Percentiles rank a stretch among this genome's conserved stretches.
phyloP scores from a whole-genome alignment of 2,888 invertebrate species.

The Melipona beecheii region DNA sequence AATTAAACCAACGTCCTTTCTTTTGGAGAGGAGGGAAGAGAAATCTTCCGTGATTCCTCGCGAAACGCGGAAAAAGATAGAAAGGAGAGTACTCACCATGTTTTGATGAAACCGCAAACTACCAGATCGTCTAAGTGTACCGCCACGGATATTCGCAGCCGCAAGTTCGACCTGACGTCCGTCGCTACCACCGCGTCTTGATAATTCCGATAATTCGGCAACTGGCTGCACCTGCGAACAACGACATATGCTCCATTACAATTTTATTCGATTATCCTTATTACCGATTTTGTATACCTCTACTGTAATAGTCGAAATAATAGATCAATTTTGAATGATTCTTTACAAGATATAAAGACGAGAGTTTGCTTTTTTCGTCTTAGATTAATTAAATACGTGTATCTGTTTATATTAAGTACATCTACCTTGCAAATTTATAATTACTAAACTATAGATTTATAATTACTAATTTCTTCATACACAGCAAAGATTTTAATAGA shows the following conservation, averaged over 20 bases:
- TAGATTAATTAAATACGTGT: no score
- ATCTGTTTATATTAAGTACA: no score
- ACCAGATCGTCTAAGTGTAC: conserved; percentile 93
- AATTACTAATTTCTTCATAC: no score
- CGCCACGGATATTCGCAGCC: conserved; percentile 88
- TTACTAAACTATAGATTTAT: no score
- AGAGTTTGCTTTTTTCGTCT: no score
- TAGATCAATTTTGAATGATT: no score
- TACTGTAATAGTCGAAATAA: no score
- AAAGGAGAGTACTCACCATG: conserved; percentile 84
- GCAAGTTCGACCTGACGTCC: conserved; percentile 89
- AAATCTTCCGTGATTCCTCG: neutral
- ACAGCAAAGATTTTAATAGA: no score
- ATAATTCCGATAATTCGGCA: conserved; percentile 95
- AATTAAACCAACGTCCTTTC: neutral
- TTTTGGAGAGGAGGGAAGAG: neutral
- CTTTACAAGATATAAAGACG: no score
- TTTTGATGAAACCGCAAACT: conserved; percentile 90
- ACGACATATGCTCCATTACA: neutral
- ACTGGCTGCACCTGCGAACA: conserved; percentile 94
- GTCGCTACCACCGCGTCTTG: conserved; percentile 90
- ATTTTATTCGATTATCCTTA: neutral
- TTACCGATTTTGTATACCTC: neutral
- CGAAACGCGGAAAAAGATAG: neutral
- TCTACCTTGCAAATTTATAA: no score